Conservation (phyloP, 2,797 vertebrate genomes). For the Smutsia gigantea region DNA sequence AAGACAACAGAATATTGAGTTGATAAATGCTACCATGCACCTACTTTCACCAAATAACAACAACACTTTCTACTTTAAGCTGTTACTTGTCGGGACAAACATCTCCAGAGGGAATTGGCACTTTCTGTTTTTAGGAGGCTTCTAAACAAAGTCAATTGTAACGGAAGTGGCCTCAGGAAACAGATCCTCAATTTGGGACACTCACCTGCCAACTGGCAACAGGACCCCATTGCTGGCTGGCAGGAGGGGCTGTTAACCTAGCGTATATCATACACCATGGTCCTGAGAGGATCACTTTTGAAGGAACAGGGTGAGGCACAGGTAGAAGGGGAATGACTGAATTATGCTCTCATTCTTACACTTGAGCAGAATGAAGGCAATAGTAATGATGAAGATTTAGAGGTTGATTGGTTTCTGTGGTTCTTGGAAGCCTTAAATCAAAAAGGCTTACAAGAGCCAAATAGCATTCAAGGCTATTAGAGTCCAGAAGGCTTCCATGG, state of each 20-base stretch:
- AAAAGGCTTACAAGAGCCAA: neutral
- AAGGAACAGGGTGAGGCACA: neutral
- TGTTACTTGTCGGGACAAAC: neutral
- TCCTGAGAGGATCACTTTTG: neutral
- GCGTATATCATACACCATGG: fast-evolving
- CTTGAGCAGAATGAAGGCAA: neutral
- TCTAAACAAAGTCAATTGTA: neutral
- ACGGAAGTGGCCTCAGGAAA: neutral
- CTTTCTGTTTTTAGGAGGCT: neutral
- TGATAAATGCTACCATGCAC: neutral
- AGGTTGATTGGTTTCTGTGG: neutral
- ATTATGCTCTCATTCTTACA: neutral
- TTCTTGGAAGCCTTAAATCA: neutral
- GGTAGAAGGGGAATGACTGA: neutral
- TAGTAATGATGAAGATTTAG: neutral
- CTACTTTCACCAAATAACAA: neutral
- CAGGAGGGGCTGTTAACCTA: fast-evolving
- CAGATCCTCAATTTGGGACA: neutral
- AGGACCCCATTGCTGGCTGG: neutral
- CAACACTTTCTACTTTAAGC: neutral
- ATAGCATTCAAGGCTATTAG: fast-evolving
- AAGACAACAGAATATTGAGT: neutral
- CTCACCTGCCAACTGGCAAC: neutral
- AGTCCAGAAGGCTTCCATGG: neutral
- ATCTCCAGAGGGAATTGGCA: neutral